Evolutionary conservation across 2,797 vertebrate genomes (phyloP).

Genomic region (Propithecus perrieri): DNA sequence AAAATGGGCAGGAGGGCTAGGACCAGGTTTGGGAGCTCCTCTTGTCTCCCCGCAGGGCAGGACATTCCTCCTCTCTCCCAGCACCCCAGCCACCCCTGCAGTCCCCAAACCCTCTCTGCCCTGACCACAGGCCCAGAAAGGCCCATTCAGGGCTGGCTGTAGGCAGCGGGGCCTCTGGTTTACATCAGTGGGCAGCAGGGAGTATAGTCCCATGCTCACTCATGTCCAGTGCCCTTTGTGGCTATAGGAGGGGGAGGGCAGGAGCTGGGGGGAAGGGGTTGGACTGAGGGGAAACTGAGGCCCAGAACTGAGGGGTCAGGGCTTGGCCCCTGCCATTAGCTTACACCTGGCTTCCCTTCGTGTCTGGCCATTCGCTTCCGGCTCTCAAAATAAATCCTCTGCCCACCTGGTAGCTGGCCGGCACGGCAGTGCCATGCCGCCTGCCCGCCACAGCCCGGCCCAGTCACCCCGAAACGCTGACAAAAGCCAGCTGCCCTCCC

Average conservation of each 20-base stretch:
- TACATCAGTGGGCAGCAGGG: background rate
- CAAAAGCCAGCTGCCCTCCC: conserved; percentile 46
- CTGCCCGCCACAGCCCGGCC: background rate
- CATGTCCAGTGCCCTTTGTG: background rate
- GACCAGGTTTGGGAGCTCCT: rapidly evolving
- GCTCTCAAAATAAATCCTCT: background rate
- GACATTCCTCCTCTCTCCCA: background rate
- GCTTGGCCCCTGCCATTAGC: background rate
- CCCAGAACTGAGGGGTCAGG: background rate
- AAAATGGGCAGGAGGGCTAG: background rate
- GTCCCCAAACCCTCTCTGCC: background rate
- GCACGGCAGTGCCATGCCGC: background rate
- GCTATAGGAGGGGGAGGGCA: background rate
- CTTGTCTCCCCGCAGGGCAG: no score
- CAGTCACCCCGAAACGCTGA: conserved; percentile 1
- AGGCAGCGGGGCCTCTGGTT: background rate
- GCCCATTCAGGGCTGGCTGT: background rate
- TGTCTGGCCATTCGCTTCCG: background rate
- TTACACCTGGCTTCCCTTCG: background rate
- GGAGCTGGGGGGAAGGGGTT: background rate
- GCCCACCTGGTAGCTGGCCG: background rate
- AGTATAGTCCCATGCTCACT: background rate
- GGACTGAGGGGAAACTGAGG: background rate
- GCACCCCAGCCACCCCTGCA: background rate
- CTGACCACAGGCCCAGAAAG: background rate